A percentile compares a stretch with the other conserved stretches of the same genome.
Evolutionary conservation across 2,797 vertebrate species (phyloP).

Genomic region (Danio tinwini): DNA sequence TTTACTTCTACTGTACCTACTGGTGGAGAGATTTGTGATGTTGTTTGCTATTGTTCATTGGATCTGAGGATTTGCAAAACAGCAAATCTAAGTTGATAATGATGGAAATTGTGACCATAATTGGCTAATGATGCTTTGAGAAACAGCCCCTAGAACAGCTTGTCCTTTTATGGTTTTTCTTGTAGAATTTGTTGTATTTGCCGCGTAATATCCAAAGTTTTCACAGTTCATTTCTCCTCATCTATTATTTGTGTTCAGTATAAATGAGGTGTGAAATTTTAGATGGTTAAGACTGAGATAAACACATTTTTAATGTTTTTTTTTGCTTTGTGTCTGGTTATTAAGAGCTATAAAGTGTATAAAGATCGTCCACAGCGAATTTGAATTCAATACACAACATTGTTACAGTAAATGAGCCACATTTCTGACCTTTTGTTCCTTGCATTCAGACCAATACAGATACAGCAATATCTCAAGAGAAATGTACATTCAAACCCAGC

Average conservation of each 20-base stretch:
- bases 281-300: neutral
- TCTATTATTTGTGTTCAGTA: neutral
- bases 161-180: constrained; percentile 8
- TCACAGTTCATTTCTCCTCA: neutral
- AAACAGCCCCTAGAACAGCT: neutral
- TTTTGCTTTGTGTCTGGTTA: neutral
- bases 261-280: neutral
- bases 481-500: neutral
- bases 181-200: neutral
- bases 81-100: neutral
- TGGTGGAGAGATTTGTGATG: no score
- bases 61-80: no score
- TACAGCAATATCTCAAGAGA: neutral
- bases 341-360: neutral
- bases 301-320: neutral
- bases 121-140: neutral
- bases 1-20: no score
- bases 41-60: no score
- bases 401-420: neutral
- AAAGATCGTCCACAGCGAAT: neutral
- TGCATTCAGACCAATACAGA: neutral
- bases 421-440: neutral
- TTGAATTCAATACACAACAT: neutral
- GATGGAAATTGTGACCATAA: neutral
- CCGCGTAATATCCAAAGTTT: neutral